Conservation (phyloP, 2,888 invertebrate species). For the Tenodera sinensis region DNA sequence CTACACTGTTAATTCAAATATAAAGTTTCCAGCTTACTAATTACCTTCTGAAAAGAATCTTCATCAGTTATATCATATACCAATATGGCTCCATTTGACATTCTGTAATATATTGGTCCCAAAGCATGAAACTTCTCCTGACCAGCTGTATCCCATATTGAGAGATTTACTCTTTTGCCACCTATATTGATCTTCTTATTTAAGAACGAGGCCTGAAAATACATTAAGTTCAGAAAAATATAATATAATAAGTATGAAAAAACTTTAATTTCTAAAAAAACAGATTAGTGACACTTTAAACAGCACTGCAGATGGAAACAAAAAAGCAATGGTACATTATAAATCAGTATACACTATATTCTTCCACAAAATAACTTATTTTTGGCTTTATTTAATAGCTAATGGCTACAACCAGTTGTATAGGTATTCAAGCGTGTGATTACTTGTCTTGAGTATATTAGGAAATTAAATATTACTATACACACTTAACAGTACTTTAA, state of each 20-base stretch:
- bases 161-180: slow-evolving; percentile 82
- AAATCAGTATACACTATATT: no score
- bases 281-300: no score
- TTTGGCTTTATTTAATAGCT: no score
- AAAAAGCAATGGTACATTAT: no score
- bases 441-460: no score
- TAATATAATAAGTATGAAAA: not conserved
- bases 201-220: slow-evolving; percentile 86
- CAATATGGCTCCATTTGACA: slow-evolving; percentile 94
- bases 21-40: not conserved
- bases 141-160: slow-evolving; percentile 98
- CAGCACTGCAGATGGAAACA: no score
- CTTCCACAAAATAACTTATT: no score
- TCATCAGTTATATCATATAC: slow-evolving; percentile 98
- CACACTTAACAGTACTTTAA: no score
- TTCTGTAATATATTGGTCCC: slow-evolving; percentile 96
- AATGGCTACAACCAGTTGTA: no score
- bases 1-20: slow-evolving; percentile 19
- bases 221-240: not conserved
- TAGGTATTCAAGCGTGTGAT: no score
- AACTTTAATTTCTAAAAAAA: not conserved
- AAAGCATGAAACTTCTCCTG: slow-evolving; percentile 96
- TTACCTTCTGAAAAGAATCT: slow-evolving; percentile 90
- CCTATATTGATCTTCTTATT: slow-evolving; percentile 90
- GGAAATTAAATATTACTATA: no score